Evolutionary conservation across 92 coral and sea anemone species (phyloP).

Genomic region (Ricordea florida): DNA sequence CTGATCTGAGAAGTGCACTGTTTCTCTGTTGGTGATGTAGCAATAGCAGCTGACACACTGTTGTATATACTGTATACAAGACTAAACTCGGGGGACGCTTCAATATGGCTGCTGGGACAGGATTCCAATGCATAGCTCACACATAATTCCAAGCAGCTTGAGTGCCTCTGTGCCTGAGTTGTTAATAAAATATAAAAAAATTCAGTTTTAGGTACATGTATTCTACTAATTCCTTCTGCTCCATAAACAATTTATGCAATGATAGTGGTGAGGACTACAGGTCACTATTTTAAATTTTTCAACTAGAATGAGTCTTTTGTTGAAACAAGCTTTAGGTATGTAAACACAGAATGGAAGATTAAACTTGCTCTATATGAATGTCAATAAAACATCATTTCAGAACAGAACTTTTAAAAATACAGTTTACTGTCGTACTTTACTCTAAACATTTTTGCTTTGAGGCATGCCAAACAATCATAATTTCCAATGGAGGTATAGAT

Average conservation of each 20-base stretch:
- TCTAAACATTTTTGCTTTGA: neutral
- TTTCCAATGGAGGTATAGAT: neutral
- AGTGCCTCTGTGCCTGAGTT: slow-evolving; percentile 15
- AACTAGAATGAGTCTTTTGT: too few species aligned
- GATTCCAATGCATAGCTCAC: slow-evolving; percentile 34
- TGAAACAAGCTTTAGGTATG: too few species aligned
- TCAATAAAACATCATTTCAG: too few species aligned
- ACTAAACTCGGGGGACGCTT: slow-evolving; percentile 19
- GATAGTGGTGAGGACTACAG: neutral
- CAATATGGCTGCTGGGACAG: slow-evolving; percentile 14
- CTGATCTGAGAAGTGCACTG: neutral
- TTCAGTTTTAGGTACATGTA: too few species aligned
- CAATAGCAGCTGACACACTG: slow-evolving; percentile 19
- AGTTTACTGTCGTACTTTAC: too few species aligned
- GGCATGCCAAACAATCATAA: neutral
- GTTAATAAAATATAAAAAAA: neutral
- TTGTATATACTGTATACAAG: slow-evolving; percentile 3
- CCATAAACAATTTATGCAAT: neutral
- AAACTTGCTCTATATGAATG: too few species aligned
- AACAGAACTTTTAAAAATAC: too few species aligned
- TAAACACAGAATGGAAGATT: too few species aligned
- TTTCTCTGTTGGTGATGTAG: neutral
- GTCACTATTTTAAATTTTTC: too few species aligned
- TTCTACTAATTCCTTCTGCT: neutral
- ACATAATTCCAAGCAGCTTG: slow-evolving; percentile 33